A percentile compares a stretch with the other conserved stretches of the same genome.
Evolutionary conservation across 2,113 vertebrate genomes (phyloP).

Genomic region (Pholis gunnellus): DNA sequence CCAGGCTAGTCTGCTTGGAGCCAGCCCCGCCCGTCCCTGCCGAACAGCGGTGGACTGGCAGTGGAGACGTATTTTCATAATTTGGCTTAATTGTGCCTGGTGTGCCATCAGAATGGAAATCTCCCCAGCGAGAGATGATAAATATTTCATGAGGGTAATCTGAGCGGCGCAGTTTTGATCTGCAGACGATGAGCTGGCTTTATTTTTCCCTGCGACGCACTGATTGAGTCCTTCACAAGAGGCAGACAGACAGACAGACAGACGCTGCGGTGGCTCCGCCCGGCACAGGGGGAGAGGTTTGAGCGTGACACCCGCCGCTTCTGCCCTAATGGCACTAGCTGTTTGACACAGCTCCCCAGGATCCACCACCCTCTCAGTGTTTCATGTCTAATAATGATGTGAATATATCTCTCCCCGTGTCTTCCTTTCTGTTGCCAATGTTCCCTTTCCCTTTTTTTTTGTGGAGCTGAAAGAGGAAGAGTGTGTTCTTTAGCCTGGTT

Average conservation of each 20-base stretch:
- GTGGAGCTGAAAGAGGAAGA: conserved; percentile 42
- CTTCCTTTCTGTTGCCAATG: conserved; percentile 23
- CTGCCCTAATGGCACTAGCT: conserved; percentile 72
- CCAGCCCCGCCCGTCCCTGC: conserved; percentile 33
- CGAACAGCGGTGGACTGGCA: conserved; percentile 61
- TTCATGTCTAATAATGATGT: conserved; percentile 78
- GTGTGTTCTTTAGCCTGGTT: conserved; percentile 64
- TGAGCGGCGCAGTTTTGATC: conserved; percentile 76
- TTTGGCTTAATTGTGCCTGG: conserved; percentile 82
- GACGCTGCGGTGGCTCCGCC: conserved; percentile 53
- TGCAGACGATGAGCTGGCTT: conserved; percentile 72
- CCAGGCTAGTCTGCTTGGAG: conserved; percentile 45
- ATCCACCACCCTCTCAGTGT: conserved; percentile 51
- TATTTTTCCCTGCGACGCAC: conserved; percentile 56
- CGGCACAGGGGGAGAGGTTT: conserved; percentile 58
- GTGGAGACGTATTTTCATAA: conserved; percentile 81
- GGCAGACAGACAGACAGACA: conserved; percentile 50
- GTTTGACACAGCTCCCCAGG: conserved; percentile 71
- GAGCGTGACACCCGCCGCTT: conserved; percentile 60
- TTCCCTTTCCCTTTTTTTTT: conserved; percentile 29
- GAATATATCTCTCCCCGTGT: conserved; percentile 57
- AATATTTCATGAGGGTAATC: conserved; percentile 82
- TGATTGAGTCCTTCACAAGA: conserved; percentile 75
- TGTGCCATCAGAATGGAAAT: conserved; percentile 79
- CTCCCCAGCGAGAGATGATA: conserved; percentile 73